Conservation (phyloP, 1,140 invertebrate genomes). For the Teleogryllus occipitalis region DNA sequence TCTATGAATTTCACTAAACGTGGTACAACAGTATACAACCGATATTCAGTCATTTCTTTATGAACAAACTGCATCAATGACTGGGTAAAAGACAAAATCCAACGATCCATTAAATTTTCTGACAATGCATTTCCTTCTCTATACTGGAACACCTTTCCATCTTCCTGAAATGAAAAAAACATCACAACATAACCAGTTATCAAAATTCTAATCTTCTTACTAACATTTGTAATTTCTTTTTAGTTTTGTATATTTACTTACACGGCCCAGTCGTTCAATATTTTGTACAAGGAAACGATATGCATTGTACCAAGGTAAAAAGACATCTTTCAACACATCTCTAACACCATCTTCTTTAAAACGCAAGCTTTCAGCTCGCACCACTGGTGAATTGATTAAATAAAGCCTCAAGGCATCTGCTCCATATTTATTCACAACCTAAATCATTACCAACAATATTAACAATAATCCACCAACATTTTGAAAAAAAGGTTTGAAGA, state of each 20-base stretch:
- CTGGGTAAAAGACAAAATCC: constrained; percentile 96
- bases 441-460: constrained; percentile 21
- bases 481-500: too few species aligned
- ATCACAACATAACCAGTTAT: too few species aligned
- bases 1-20: constrained; percentile 92
- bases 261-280: constrained; percentile 37
- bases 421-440: constrained; percentile 83
- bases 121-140: constrained; percentile 25
- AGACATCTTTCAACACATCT: constrained; percentile 95
- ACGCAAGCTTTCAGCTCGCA: constrained; percentile 88
- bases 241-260: neutral
- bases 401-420: constrained; percentile 95
- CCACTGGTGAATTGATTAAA: constrained; percentile 96
- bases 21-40: constrained; percentile 92
- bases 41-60: constrained; percentile 89
- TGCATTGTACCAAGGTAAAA: constrained; percentile 98
- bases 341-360: constrained; percentile 97
- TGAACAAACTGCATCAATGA: constrained; percentile 77
- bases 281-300: constrained; percentile 94
- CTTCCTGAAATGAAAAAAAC: constrained; percentile 27
- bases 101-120: constrained; percentile 90
- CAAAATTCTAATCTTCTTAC: too few species aligned
- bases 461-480: neutral
- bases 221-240: too few species aligned
- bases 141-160: constrained; percentile 12